A percentile compares a stretch with the other conserved stretches of the same genome.
Conservation (phyloP, 1,140 invertebrate genomes). For the Saxidomus purpurata region DNA sequence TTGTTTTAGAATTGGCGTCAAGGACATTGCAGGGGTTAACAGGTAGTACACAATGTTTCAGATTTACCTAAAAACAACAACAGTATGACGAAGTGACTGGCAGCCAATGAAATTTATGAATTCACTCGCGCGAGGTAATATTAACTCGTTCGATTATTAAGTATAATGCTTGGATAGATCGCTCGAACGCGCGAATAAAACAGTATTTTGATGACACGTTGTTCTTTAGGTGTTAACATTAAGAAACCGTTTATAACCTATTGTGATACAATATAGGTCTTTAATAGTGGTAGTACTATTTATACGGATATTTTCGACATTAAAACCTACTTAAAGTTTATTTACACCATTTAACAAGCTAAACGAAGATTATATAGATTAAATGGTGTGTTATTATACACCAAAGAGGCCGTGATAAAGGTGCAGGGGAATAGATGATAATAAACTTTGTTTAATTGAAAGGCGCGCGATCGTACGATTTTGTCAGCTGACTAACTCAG, state of each 20-base stretch:
- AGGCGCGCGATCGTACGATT: slow-evolving; percentile 10
- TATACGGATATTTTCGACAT: too few relatives aligned
- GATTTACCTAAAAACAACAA: too few relatives aligned
- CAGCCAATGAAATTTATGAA: neutral
- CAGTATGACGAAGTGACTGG: too few relatives aligned
- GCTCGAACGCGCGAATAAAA: neutral
- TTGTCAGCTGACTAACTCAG: slow-evolving; percentile 2
- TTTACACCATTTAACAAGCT: neutral
- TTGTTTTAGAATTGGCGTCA: too few relatives aligned
- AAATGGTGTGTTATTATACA: neutral
- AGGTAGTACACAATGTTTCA: too few relatives aligned
- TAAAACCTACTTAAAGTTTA: slow-evolving; percentile 20
- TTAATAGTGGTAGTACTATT: too few relatives aligned
- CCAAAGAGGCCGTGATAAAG: neutral
- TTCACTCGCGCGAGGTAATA: neutral
- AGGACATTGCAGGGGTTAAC: too few relatives aligned
- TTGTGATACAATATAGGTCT: too few relatives aligned
- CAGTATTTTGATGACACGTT: too few relatives aligned
- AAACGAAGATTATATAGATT: neutral
- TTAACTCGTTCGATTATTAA: slow-evolving; percentile 9
- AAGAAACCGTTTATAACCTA: too few relatives aligned
- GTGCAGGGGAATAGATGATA: neutral
- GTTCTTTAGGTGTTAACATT: too few relatives aligned
- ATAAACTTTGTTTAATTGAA: neutral
- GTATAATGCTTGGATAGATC: neutral